Conservation (phyloP, 2,888 invertebrate species). For the Poecilus cupreus region DNA sequence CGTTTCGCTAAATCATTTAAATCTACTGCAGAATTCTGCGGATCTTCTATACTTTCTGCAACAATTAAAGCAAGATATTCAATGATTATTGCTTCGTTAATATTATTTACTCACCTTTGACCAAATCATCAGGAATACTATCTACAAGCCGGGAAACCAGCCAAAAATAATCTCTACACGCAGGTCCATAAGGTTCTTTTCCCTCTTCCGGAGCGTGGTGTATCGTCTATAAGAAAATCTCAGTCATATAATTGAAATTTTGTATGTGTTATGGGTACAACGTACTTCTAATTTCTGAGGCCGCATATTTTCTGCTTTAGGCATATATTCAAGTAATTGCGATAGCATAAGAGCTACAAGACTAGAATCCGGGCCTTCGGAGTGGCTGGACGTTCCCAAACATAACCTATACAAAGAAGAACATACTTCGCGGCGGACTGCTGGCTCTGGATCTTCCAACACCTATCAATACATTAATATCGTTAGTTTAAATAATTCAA, state of each 20-base stretch:
- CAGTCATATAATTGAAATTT: neutral
- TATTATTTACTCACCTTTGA: constrained; percentile 75
- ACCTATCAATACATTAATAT: constrained; percentile 69
- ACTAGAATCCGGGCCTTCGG: constrained; percentile 75
- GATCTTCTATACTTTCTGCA: constrained; percentile 75
- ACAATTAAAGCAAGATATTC: neutral
- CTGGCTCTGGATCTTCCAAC: constrained; percentile 93
- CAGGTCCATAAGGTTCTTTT: constrained; percentile 96
- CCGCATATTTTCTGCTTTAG: constrained; percentile 90
- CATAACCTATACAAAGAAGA: constrained; percentile 93
- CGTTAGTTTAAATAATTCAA: no score
- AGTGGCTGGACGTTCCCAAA: constrained; percentile 77
- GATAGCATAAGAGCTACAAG: constrained; percentile 87
- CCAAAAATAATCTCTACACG: constrained; percentile 97
- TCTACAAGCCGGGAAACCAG: constrained; percentile 91
- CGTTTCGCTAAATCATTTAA: constrained; percentile 80
- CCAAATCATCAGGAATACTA: constrained; percentile 86
- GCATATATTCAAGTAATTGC: constrained; percentile 86
- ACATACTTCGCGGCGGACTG: constrained; percentile 93
- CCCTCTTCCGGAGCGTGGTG: constrained; percentile 81
- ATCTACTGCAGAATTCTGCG: constrained; percentile 77
- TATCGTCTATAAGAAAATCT: constrained; percentile 42
- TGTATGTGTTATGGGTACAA: neutral
- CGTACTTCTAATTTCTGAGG: constrained; percentile 75
- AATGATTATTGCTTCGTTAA: neutral